Evolutionary conservation across 2,888 invertebrate species (phyloP).

Genomic region (Oligia fasciuncula): DNA sequence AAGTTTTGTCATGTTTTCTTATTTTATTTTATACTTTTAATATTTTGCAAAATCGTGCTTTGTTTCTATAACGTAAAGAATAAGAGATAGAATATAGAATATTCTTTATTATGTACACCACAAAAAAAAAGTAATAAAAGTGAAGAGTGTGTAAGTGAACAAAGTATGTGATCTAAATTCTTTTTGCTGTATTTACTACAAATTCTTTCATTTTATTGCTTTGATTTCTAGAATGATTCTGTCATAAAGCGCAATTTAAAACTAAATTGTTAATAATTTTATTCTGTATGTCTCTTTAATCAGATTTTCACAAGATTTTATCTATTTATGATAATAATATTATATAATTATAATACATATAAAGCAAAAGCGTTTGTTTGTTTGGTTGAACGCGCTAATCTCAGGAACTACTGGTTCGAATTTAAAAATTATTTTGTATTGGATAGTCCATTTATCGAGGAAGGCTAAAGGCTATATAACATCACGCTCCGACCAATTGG

Average conservation of each 20-base stretch:
- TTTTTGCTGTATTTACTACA: background rate
- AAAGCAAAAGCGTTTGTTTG: too few species aligned
- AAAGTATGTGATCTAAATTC: background rate
- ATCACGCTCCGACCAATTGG: too few species aligned
- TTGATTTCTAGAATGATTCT: background rate
- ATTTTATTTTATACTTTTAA: background rate
- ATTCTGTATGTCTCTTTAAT: background rate
- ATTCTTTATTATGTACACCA: background rate
- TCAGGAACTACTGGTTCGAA: too few species aligned
- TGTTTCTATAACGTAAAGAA: background rate
- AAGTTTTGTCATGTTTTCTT: constrained; percentile 6
- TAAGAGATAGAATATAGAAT: background rate
- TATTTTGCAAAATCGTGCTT: background rate
- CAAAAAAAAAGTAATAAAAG: background rate
- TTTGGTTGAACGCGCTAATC: too few species aligned
- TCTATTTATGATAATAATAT: background rate
- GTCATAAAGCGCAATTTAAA: background rate
- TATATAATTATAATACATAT: too few species aligned
- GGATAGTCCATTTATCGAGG: too few species aligned
- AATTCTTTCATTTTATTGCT: background rate
- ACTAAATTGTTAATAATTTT: too few species aligned
- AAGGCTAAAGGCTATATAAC: too few species aligned
- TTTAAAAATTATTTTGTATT: too few species aligned
- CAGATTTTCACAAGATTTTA: background rate
- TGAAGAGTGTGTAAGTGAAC: background rate